Percentiles rank a stretch among this genome's conserved stretches.
Conservation (phyloP, 2,113 vertebrate genomes). For the Corythoichthys intestinalis region DNA sequence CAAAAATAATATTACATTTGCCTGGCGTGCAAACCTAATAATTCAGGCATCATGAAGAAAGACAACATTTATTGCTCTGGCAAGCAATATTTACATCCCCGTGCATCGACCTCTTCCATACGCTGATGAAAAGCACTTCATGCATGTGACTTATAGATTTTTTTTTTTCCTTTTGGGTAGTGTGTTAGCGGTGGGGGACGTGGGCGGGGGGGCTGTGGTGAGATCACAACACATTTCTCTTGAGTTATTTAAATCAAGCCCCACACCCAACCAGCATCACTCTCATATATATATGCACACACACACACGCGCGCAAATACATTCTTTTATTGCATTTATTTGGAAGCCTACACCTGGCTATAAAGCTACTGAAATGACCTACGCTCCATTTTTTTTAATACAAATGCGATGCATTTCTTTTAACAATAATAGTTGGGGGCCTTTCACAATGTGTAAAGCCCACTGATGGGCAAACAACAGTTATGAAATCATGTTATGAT, state of each 20-base stretch:
- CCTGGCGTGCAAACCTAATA: constrained; percentile 46
- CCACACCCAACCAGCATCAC: not conserved
- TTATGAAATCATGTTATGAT: not conserved
- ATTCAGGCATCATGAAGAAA: constrained; percentile 58
- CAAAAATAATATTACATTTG: constrained; percentile 30
- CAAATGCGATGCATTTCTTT: not conserved
- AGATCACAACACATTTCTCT: constrained; percentile 60
- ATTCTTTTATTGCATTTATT: constrained; percentile 56
- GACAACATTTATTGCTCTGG: constrained; percentile 63
- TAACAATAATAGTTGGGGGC: not conserved
- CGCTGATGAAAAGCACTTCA: constrained; percentile 67
- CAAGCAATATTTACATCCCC: constrained; percentile 70
- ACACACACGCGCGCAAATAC: not conserved
- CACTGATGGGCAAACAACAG: no score
- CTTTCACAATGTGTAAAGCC: not conserved
- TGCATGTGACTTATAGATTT: constrained; percentile 69
- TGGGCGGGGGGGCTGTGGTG: constrained; percentile 27
- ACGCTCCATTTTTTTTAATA: not conserved
- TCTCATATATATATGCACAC: not conserved
- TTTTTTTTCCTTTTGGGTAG: constrained; percentile 41
- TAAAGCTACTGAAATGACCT: constrained; percentile 1
- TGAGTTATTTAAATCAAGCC: constrained; percentile 52
- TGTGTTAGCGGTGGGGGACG: not conserved
- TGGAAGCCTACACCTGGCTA: constrained; percentile 47
- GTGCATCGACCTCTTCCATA: constrained; percentile 57